These are phyloP conservation scores for Actenoides hombroni DNA, from an alignment of 2,113 vertebrate species.

Conservation along the genomic window DNA sequence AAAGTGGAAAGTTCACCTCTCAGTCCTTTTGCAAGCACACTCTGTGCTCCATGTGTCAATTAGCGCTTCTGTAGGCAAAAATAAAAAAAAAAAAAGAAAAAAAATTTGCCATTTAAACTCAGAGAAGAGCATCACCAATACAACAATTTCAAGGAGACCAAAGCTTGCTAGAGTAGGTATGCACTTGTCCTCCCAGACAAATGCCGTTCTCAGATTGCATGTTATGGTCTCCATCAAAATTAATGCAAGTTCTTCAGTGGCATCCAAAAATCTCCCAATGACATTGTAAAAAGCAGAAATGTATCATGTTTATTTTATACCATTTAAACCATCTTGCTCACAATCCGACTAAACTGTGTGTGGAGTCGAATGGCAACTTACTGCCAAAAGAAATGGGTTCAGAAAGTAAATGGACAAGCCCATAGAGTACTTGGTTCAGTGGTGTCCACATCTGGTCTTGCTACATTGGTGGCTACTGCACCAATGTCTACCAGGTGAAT, in stretches of 20 bases:
- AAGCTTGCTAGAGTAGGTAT: not conserved
- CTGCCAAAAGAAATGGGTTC: not conserved
- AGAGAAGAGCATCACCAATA: not conserved
- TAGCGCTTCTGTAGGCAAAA: not conserved
- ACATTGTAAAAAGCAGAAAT: not conserved
- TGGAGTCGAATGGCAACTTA: not conserved
- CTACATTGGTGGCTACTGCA: not conserved
- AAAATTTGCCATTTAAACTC: not conserved
- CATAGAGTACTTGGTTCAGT: not conserved
- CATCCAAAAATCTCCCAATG: not conserved
- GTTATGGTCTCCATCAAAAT: not conserved
- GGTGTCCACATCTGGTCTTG: not conserved
- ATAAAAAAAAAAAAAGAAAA: conserved; percentile 28
- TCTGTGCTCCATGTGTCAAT: not conserved
- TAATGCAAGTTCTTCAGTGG: not conserved
- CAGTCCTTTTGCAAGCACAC: not conserved
- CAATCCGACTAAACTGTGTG: not conserved
- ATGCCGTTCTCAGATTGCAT: not conserved
- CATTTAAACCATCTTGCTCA: not conserved
- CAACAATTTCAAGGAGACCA: not conserved
- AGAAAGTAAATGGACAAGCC: not conserved
- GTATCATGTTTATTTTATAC: not conserved
- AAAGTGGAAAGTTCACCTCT: not conserved
- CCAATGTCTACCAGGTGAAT: not conserved
- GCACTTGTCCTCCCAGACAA: not conserved